A percentile compares a stretch with the other conserved stretches of the same genome.
Conservation (phyloP, 2,113 vertebrate species). For the Dipodomys spectabilis region DNA sequence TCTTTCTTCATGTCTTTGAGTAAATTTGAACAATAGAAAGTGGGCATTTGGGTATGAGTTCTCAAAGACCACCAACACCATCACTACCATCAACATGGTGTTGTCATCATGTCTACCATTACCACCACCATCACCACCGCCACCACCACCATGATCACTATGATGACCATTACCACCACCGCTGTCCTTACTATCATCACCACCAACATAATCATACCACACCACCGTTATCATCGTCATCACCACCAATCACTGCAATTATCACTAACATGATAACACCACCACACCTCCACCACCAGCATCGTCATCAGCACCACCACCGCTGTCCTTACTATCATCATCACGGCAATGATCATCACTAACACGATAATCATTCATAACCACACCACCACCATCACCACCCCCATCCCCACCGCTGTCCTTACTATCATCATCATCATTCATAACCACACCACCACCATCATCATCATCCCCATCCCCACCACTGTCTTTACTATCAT, state of each 20-base stretch:
- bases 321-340: background rate
- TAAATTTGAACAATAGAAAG: background rate
- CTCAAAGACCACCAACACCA: background rate
- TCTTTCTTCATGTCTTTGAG: background rate
- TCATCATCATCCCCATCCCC: background rate
- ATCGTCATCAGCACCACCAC: no score
- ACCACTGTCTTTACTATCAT: background rate
- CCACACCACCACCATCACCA: background rate
- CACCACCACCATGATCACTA: no score
- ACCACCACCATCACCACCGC: no score
- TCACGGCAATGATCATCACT: background rate
- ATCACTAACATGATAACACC: background rate
- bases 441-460: no score
- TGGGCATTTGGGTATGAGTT: background rate
- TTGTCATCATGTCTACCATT: no score
- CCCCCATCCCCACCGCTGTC: background rate
- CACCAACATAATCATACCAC: background rate
- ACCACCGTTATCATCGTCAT: rapidly evolving
- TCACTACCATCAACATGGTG: no score
- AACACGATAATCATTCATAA: no score
- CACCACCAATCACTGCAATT: no score
- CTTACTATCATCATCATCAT: no score
- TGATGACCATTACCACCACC: no score
- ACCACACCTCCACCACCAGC: no score
- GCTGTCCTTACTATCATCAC: rapidly evolving